A percentile compares a stretch with the other conserved stretches of the same genome.
phyloP scores from a whole-genome alignment of 2,797 vertebrate genomes.

The Martes flavigula region DNA sequence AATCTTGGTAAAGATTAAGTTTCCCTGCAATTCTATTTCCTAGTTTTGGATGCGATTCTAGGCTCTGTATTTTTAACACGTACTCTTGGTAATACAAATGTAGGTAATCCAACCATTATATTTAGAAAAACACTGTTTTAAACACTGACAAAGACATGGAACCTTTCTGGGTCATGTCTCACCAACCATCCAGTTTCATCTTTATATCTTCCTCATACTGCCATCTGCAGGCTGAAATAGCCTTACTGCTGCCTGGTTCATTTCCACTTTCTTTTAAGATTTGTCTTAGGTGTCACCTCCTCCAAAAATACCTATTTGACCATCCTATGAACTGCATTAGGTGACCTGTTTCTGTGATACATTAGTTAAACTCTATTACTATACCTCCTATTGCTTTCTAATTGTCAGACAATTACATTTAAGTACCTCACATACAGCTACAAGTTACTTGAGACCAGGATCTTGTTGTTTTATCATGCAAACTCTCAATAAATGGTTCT shows the following conservation, averaged over 20 bases:
- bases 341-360: not conserved
- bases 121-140: not conserved
- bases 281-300: not conserved
- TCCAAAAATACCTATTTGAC: not conserved
- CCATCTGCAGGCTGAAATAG: not conserved
- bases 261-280: not conserved
- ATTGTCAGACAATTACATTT: not conserved
- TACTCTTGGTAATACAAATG: not conserved
- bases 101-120: not conserved
- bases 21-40: not conserved
- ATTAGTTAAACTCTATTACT: not conserved
- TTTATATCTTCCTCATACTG: not conserved
- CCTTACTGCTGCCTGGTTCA: not conserved
- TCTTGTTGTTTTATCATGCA: not conserved
- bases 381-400: not conserved
- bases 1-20: not conserved
- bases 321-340: not conserved
- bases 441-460: not conserved
- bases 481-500: conserved; percentile 8
- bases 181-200: not conserved
- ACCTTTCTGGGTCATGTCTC: not conserved
- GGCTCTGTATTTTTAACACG: not conserved
- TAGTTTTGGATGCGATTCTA: not conserved
- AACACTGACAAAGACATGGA: not conserved
- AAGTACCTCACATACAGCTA: not conserved